phyloP scores from a whole-genome alignment of 2,888 invertebrate genomes.

The Athalia cordata region DNA sequence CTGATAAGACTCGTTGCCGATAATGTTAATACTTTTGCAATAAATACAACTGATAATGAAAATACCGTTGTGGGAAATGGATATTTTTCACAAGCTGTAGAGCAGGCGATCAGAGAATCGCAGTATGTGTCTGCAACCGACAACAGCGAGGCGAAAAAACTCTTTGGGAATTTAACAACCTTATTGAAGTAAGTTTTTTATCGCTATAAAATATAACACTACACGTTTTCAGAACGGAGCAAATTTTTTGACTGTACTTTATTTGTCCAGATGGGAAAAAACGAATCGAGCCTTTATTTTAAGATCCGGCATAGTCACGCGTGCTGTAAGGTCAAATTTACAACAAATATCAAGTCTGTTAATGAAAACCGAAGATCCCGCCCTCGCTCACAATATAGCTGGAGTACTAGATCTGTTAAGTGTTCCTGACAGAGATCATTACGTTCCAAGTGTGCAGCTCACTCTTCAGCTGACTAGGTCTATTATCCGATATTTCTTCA shows the following conservation, averaged over 20 bases:
- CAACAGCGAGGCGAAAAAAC: slow-evolving; percentile 69
- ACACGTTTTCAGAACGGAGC: slow-evolving; percentile 60
- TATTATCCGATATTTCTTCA: slow-evolving; percentile 85
- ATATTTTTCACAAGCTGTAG: slow-evolving; percentile 67
- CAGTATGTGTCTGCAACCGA: slow-evolving; percentile 60
- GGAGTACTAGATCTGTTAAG: slow-evolving; percentile 81
- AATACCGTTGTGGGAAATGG: slow-evolving; percentile 61
- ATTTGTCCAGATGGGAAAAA: slow-evolving; percentile 79
- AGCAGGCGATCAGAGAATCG: slow-evolving; percentile 67
- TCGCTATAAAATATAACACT: slow-evolving; percentile 62
- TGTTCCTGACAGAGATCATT: slow-evolving; percentile 77
- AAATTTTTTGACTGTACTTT: slow-evolving; percentile 63
- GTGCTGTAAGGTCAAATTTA: slow-evolving; percentile 74
- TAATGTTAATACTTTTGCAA: slow-evolving; percentile 70
- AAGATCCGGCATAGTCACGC: slow-evolving; percentile 72
- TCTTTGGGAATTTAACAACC: slow-evolving; percentile 74
- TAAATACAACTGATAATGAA: slow-evolving; percentile 65
- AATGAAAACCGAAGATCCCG: slow-evolving; percentile 68
- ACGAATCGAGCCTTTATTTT: slow-evolving; percentile 71
- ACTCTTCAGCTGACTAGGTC: slow-evolving; percentile 82
- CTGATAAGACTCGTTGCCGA: slow-evolving; percentile 79
- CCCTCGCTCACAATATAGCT: slow-evolving; percentile 76
- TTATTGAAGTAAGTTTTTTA: slow-evolving; percentile 66
- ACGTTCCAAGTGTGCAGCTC: slow-evolving; percentile 80
- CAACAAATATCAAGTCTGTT: slow-evolving; percentile 72